phyloP scores from a whole-genome alignment of 2,113 vertebrate genomes.

The Cinclus mexicanus region DNA sequence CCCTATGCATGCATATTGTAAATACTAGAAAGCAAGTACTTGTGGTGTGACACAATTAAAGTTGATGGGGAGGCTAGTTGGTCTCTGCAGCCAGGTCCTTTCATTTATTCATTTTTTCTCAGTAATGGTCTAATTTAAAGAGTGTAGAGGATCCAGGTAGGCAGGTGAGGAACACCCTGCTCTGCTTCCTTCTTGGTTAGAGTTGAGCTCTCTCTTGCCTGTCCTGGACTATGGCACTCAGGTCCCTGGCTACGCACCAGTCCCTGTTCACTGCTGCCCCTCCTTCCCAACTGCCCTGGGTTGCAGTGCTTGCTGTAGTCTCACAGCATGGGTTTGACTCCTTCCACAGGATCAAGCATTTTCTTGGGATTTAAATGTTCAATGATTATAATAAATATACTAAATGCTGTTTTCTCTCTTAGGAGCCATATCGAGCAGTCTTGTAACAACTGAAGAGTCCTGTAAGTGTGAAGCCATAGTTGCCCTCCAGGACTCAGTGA shows the following conservation, averaged over 20 bases:
- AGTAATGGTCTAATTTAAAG: not conserved
- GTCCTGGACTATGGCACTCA: not conserved
- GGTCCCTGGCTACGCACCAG: not conserved
- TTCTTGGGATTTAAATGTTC: not conserved
- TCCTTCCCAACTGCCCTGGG: not conserved
- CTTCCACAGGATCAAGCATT: not conserved
- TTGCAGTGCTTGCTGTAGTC: not conserved
- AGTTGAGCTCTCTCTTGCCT: not conserved
- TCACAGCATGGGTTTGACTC: not conserved
- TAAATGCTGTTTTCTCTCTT: not conserved
- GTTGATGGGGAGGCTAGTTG: not conserved
- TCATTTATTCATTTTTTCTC: not conserved
- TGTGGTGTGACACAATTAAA: not conserved
- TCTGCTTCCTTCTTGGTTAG: not conserved
- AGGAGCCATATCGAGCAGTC: slow-evolving; percentile 76
- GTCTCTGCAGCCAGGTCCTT: not conserved
- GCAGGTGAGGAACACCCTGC: not conserved
- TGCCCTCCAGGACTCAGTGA: slow-evolving; percentile 85
- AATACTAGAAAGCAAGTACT: not conserved
- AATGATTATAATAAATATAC: not conserved
- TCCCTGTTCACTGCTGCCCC: not conserved
- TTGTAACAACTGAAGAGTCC: slow-evolving; percentile 77
- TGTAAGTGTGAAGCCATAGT: slow-evolving; percentile 88
- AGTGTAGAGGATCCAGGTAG: not conserved
- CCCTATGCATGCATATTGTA: not conserved